Evolutionary conservation across 2,113 vertebrate genomes (phyloP).

Genomic region (Dissostichus mawsoni): DNA sequence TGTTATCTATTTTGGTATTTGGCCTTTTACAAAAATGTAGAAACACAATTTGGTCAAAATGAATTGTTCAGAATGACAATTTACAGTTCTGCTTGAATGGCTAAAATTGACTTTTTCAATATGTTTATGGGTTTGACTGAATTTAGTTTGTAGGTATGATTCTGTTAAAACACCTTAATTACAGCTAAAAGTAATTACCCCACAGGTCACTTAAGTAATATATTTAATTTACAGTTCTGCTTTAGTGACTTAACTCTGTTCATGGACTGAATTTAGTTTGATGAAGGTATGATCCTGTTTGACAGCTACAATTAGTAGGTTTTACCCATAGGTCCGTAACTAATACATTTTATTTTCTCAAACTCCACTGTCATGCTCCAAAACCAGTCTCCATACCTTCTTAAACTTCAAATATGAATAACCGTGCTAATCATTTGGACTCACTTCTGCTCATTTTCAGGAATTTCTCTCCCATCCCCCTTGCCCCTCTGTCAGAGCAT

Average conservation of each 20-base stretch:
- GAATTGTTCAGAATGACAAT: neutral
- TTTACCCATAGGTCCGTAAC: neutral
- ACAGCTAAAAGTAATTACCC: too few relatives aligned
- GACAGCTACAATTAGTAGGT: neutral
- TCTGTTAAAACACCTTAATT: too few relatives aligned
- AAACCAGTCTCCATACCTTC: constrained; percentile 57
- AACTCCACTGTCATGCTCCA: constrained; percentile 45
- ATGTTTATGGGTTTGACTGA: neutral
- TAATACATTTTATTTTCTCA: constrained; percentile 20
- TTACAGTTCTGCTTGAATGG: neutral
- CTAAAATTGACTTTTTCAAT: constrained; percentile 3
- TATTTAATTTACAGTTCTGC: neutral
- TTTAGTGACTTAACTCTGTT: neutral
- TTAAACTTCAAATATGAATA: constrained; percentile 21
- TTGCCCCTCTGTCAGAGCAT: constrained; percentile 83
- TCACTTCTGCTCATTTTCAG: constrained; percentile 76
- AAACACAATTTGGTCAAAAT: neutral
- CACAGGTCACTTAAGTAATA: too few relatives aligned
- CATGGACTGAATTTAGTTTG: constrained; percentile 3
- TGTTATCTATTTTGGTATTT: constrained; percentile 4
- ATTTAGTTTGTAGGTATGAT: too few relatives aligned
- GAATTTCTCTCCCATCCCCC: constrained; percentile 80
- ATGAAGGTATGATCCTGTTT: constrained; percentile 2
- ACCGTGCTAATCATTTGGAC: constrained; percentile 45
- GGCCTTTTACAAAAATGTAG: neutral